Evolutionary conservation across 2,113 vertebrate genomes (phyloP), one percentile per base, ranked within the genome.

Genomic region (Oostethus manadensis): DNA sequence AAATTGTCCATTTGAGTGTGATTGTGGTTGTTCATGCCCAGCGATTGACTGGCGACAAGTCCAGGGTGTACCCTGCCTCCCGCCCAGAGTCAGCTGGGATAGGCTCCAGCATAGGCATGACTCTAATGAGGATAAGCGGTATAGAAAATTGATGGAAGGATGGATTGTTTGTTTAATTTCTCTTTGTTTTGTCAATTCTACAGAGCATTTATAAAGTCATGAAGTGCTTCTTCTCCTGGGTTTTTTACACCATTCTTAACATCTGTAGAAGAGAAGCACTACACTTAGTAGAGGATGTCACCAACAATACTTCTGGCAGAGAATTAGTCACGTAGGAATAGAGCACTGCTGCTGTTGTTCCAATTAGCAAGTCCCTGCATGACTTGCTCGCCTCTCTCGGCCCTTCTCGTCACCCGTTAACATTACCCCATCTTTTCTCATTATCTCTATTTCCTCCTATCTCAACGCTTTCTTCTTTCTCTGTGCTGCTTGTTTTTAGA

Each of bases 301-400:
- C 80, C 69, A 68, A 78, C 72, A 76, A 76, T 77, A 77, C 71
- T 77, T 84, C 47, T 77, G 74, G 64, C 43, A 59, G 64, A 64
- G 62, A 78, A 83, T 79, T 71, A 83, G 80, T 77, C 85, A 78
- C 78, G 71, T 64, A 80, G 85, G 82, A 85, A 80, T 74, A 78
- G 64, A 75, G 68, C 47, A 66, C 43, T 71, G 60, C 77, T 74
- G 70, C 74, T 78, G 73, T 83, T 82, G 80, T 82, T 86, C 80
- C 82, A 81, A 84, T 87, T 87, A 84, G 79, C 65, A 73, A 72
- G 56, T 79, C 80, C 69, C 76, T 78, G 78, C 77, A 73, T 79
- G 76, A 66, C 74, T 77, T 69, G 66, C 59, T 63, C 48, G 55
- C 64, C 60, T 73, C 59, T 73, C 62, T 73, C 56, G 56, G 69